Conservation (phyloP, 2,797 vertebrate species). For the Garrulus glandarius region DNA sequence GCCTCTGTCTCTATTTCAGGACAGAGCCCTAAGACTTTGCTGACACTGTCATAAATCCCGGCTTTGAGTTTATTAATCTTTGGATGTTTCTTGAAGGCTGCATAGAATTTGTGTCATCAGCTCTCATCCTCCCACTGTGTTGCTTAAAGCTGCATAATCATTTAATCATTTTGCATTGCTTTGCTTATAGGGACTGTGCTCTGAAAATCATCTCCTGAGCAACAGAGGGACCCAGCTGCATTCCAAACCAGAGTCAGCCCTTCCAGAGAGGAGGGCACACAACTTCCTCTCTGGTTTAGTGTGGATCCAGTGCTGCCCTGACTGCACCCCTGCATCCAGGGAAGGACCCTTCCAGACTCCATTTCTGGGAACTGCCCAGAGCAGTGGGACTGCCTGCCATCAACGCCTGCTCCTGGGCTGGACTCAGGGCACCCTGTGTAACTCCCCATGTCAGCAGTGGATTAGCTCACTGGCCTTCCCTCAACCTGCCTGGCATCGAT, state of each 20-base stretch:
- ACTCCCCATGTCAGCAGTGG: background rate
- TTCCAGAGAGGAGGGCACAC: background rate
- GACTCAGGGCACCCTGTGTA: background rate
- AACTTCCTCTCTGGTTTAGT: rapidly evolving
- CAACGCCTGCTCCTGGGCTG: background rate
- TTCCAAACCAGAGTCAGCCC: background rate
- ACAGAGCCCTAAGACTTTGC: constrained; percentile 57
- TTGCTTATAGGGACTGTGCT: background rate
- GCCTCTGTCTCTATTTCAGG: constrained; percentile 49
- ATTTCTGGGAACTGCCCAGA: background rate
- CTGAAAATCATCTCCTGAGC: background rate
- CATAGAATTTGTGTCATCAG: background rate
- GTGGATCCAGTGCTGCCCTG: background rate
- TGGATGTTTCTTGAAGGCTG: background rate
- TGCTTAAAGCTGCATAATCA: background rate
- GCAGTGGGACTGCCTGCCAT: background rate
- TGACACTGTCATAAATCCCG: constrained; percentile 56
- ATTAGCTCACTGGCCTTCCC: background rate
- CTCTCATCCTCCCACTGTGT: background rate
- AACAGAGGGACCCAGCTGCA: background rate
- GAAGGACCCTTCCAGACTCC: background rate
- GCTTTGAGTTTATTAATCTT: constrained; percentile 33
- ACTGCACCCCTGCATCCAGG: background rate
- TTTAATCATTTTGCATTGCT: background rate
- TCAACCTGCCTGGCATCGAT: background rate